Evolutionary conservation across 2,888 invertebrate genomes (phyloP), one percentile per base, ranked within the genome.

Genomic region (Campoplex capitator): DNA sequence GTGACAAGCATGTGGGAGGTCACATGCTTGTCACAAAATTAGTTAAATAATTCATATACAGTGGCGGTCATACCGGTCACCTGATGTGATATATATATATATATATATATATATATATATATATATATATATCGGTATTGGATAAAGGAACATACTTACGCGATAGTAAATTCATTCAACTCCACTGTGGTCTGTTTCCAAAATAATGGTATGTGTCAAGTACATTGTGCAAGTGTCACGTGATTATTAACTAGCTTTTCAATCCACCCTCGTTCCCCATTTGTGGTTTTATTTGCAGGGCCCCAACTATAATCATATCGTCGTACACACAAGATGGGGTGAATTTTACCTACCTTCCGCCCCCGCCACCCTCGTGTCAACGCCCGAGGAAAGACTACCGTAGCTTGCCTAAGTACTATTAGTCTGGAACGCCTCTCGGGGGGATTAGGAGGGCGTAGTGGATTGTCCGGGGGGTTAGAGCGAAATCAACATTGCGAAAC

Each of bases 401-500:
- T 51, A 73, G 71, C 67, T 77, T 45, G 85, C 54, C 85, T 77
- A 73, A 85, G 85, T 85, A 85, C 83, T 86, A 83, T 83, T 86
- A 83, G 83, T 83, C 83, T 83, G 86, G 79, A 70, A 86, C 75
- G 83, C 83, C 83, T 83, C 83, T 83, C 75, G 68, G 83, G 85
- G 84, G 83, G 79, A 83, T 86, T 86, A 83, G 68, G 86, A 75
- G 71, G 73, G 70, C 68, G 45, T 68, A 68, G 73, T 74, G 32
- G 76, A 76, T 83, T 68, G 74, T 79, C 62, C 23, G 54, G 56
- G 28, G 71, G 83, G 67, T 67, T 83, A 79, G 79, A 75, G 78
- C 54, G 70, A 79, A 86, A 83, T 86, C 79, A 83, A 83, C 86
- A 83, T 83, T 83, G 83, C 83, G 83, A 85, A 85, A 85, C 85